Conservation (phyloP, 1,140 invertebrate genomes). For the Venustaconcha ellipsiformis region DNA sequence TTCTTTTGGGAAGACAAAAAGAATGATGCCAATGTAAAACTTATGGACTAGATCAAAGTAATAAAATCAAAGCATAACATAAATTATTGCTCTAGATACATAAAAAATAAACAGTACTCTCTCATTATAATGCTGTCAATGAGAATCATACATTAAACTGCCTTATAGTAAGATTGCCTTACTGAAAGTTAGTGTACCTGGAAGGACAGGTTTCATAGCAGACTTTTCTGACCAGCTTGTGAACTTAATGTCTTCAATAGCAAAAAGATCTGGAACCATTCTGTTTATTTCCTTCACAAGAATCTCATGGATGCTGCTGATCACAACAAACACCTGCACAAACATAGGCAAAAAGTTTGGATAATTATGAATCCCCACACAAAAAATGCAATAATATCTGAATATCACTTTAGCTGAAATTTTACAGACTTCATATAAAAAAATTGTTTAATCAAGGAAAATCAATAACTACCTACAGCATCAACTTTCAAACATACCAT, state of each 20-base stretch:
- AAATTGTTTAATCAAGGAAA: too few species aligned
- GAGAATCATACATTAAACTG: too few species aligned
- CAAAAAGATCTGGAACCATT: constrained; percentile 26
- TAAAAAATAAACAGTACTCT: too few species aligned
- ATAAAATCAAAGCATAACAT: too few species aligned
- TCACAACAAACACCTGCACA: constrained; percentile 53
- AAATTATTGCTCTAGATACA: too few species aligned
- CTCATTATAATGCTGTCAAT: too few species aligned
- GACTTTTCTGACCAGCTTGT: constrained; percentile 34
- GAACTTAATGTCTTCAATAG: constrained; percentile 30
- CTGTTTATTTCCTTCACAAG: constrained; percentile 41
- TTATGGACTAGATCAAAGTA: too few species aligned
- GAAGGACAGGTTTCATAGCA: constrained; percentile 39
- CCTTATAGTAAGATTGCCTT: too few species aligned
- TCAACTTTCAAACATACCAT: too few species aligned
- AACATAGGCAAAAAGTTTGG: neutral
- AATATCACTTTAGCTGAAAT: neutral
- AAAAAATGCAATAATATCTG: neutral
- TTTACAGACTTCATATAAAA: neutral
- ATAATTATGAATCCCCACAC: neutral
- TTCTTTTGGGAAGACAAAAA: too few species aligned
- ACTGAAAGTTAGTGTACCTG: constrained; percentile 40
- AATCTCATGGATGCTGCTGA: constrained; percentile 55
- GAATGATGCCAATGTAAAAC: too few species aligned
- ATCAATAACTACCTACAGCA: too few species aligned